Evolutionary conservation across 2,113 vertebrate genomes (phyloP).

Genomic region (Pollimyrus isidori): DNA sequence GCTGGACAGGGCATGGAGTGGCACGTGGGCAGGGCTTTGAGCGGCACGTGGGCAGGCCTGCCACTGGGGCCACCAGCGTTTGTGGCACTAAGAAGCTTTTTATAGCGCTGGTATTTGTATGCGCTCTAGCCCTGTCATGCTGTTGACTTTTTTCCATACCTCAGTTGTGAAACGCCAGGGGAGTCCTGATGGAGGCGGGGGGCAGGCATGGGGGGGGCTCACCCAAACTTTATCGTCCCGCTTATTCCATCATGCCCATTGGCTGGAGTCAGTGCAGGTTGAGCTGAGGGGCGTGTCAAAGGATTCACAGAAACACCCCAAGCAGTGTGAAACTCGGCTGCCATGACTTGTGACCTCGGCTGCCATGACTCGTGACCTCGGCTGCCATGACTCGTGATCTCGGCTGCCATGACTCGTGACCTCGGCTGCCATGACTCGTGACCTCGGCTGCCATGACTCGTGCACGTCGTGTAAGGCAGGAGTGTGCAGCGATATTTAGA

Average conservation of each 20-base stretch:
- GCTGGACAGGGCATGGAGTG: conserved; percentile 7
- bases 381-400: neutral
- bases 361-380: neutral
- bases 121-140: neutral
- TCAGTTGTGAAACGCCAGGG: neutral
- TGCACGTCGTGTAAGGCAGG: neutral
- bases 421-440: neutral
- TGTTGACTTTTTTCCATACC: neutral
- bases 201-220: no score
- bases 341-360: neutral
- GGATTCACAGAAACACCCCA: neutral
- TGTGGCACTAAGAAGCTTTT: neutral
- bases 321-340: neutral
- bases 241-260: neutral
- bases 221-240: neutral
- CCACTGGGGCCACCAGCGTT: neutral
- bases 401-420: no score
- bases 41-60: neutral
- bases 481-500: neutral
- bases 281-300: neutral
- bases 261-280: neutral
- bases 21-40: neutral
- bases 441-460: neutral
- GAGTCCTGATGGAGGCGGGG: no score
- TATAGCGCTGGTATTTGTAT: conserved; percentile 3